Evolutionary conservation across 1,140 invertebrate genomes (phyloP).

Genomic region (Tachypleus tridentatus): DNA sequence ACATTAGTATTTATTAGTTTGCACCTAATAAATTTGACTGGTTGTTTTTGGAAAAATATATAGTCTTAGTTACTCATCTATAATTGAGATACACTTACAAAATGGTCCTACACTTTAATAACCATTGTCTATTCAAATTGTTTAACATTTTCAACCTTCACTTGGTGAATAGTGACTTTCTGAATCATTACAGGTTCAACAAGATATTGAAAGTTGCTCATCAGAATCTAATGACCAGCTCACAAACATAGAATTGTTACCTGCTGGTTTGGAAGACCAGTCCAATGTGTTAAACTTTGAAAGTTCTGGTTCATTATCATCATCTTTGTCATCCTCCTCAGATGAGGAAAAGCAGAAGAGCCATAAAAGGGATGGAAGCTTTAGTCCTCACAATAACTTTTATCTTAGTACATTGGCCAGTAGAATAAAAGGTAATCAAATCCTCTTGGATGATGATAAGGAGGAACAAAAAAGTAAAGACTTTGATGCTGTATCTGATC

Average conservation of each 20-base stretch:
- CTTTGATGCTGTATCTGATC: constrained; percentile 11
- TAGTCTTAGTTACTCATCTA: too few relatives aligned
- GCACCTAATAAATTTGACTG: too few relatives aligned
- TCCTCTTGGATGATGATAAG: background rate
- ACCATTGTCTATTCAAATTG: background rate
- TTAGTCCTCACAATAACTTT: constrained; percentile 4
- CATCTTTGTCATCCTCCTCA: constrained; percentile 19
- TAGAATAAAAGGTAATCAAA: background rate
- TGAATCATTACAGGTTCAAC: constrained; percentile 38
- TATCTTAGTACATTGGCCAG: constrained; percentile 9
- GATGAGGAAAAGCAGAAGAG: constrained; percentile 5
- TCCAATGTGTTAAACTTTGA: background rate
- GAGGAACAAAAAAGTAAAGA: constrained; percentile 9
- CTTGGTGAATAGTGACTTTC: background rate
- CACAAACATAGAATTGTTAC: constrained; percentile 10
- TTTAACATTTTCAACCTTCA: background rate
- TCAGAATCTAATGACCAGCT: constrained; percentile 23
- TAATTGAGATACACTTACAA: too few relatives aligned
- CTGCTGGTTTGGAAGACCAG: constrained; percentile 7
- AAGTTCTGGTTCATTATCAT: constrained; percentile 7
- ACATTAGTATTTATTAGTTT: too few relatives aligned
- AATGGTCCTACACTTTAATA: too few relatives aligned
- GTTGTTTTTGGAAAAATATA: too few relatives aligned
- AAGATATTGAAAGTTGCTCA: constrained; percentile 58
- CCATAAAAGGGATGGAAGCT: background rate